phyloP scores from a whole-genome alignment of 2,797 vertebrate species.

The Sorex maritimensis region DNA sequence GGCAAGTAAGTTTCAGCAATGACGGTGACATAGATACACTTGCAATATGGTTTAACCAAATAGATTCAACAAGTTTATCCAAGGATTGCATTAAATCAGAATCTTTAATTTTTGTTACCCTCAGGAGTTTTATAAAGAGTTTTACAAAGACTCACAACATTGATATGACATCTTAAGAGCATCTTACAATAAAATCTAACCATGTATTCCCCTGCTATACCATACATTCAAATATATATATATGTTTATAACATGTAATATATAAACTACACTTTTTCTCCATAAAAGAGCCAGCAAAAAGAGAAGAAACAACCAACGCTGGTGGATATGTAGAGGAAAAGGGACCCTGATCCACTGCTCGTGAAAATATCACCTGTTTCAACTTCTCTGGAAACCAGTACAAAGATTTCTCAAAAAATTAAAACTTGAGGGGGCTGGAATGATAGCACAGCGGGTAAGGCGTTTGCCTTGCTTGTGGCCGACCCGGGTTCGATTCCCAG shows the following conservation, averaged over 20 bases:
- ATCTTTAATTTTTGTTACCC: not conserved
- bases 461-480: too few relatives aligned
- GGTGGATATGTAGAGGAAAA: not conserved
- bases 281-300: not conserved
- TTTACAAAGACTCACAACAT: not conserved
- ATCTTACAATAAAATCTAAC: slow-evolving; percentile 20
- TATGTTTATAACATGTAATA: not conserved
- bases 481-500: too few relatives aligned
- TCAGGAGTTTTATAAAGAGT: not conserved
- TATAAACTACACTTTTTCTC: not conserved
- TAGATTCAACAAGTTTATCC: not conserved
- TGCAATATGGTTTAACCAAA: not conserved
- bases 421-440: too few relatives aligned
- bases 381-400: too few relatives aligned
- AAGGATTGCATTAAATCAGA: not conserved
- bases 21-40: not conserved
- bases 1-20: not conserved
- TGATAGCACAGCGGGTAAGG: too few relatives aligned
- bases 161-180: not conserved
- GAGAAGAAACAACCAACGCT: not conserved
- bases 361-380: too few relatives aligned
- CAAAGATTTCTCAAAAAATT: too few relatives aligned
- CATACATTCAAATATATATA: not conserved
- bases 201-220: not conserved
- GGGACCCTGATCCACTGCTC: too few relatives aligned